Conservation (phyloP, 2,113 vertebrate genomes). For the Hipposideros armiger region DNA sequence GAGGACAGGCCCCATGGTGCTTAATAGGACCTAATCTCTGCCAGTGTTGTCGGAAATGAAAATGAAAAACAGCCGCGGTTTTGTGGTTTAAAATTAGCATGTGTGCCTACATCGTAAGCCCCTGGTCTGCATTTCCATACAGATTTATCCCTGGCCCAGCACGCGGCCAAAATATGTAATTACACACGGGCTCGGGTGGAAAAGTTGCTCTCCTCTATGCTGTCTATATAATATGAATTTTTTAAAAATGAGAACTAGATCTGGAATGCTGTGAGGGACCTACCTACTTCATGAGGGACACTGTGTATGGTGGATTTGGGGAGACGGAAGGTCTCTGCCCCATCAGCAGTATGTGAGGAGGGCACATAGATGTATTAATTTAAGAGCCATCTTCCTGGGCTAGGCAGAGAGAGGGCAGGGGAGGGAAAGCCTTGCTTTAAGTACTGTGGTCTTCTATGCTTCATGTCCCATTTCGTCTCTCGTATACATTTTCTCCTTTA, state of each 20-base stretch:
- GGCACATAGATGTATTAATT: not conserved
- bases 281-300: not conserved
- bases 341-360: no score
- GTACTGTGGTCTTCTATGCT: not conserved
- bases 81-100: slow-evolving; percentile 80
- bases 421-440: slow-evolving; percentile 1
- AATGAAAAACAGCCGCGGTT: slow-evolving; percentile 73
- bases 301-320: not conserved
- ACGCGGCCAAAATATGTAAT: slow-evolving; percentile 79
- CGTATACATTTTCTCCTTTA: not conserved
- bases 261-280: slow-evolving; percentile 24
- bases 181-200: slow-evolving; percentile 71
- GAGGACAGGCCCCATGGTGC: slow-evolving; percentile 69
- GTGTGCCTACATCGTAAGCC: slow-evolving; percentile 66
- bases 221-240: slow-evolving; percentile 53
- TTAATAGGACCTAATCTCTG: slow-evolving; percentile 77
- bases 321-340: not conserved
- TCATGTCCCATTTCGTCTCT: not conserved
- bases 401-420: not conserved
- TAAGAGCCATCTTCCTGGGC: not conserved
- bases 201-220: slow-evolving; percentile 65
- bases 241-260: not conserved
- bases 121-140: slow-evolving; percentile 70
- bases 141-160: slow-evolving; percentile 78
- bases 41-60: slow-evolving; percentile 69